Evolutionary conservation across 2,797 vertebrate genomes (phyloP).

Genomic region (Gallinago nigripennis): DNA sequence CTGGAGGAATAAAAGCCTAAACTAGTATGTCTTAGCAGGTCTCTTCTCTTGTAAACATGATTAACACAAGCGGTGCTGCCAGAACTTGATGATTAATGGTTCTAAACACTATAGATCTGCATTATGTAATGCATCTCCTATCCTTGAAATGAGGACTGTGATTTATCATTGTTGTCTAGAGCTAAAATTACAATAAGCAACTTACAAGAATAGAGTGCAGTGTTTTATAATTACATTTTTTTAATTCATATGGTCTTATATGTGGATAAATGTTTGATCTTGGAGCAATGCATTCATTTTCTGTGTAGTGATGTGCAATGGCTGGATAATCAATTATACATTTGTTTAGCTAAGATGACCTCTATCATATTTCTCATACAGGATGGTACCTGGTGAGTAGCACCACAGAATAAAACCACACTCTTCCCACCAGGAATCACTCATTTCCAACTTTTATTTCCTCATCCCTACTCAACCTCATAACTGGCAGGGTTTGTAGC

Average conservation of each 20-base stretch:
- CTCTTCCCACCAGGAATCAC: neutral
- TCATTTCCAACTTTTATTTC: neutral
- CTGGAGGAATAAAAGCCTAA: slow-evolving; percentile 30
- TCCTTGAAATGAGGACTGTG: slow-evolving; percentile 42
- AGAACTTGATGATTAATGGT: slow-evolving; percentile 54
- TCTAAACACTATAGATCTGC: slow-evolving; percentile 48
- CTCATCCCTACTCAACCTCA: neutral
- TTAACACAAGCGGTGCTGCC: slow-evolving; percentile 35
- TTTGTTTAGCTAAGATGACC: neutral
- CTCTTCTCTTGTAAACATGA: slow-evolving; percentile 42
- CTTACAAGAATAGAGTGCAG: slow-evolving; percentile 56
- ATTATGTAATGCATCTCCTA: slow-evolving; percentile 42
- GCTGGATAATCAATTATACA: neutral
- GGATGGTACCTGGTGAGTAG: neutral
- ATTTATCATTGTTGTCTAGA: slow-evolving; percentile 53
- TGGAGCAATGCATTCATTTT: slow-evolving; percentile 19
- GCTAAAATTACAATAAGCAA: slow-evolving; percentile 53
- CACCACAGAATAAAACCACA: neutral
- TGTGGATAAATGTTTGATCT: slow-evolving; percentile 33
- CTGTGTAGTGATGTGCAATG: neutral
- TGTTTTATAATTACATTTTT: slow-evolving; percentile 49
- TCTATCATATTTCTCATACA: neutral
- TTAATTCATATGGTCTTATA: neutral
- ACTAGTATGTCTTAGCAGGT: slow-evolving; percentile 6
- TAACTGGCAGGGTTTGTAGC: neutral